Evolutionary conservation across 1,140 invertebrate species (phyloP).

Genomic region (Caenorhabditis briggsae): DNA sequence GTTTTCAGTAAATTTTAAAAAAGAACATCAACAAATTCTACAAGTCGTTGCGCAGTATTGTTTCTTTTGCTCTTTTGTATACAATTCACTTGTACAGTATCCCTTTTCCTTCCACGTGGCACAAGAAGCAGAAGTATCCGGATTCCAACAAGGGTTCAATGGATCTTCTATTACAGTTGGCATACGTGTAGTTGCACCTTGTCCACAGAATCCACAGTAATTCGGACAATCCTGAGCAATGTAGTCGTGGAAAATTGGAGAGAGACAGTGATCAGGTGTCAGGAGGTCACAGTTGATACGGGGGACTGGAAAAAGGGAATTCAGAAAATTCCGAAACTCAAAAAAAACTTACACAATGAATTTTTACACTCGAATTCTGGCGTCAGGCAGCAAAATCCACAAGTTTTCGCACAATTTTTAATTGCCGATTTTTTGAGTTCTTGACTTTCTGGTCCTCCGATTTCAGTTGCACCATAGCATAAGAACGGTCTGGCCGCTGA

Average conservation of each 20-base stretch:
- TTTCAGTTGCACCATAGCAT: too few relatives aligned
- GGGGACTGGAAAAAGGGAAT: conserved; percentile 25
- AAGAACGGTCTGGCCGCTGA: too few relatives aligned
- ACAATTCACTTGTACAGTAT: conserved; percentile 27
- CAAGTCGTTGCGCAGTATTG: conserved; percentile 32
- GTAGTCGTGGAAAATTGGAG: neutral
- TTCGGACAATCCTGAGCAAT: conserved; percentile 43
- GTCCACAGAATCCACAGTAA: conserved; percentile 31
- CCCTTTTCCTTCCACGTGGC: conserved; percentile 7
- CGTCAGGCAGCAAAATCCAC: conserved; percentile 53
- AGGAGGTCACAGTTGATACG: neutral
- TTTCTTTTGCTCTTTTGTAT: neutral
- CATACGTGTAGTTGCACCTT: too few relatives aligned
- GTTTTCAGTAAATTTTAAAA: too few relatives aligned
- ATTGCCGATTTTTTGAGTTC: neutral
- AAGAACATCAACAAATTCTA: conserved; percentile 28
- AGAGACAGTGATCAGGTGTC: neutral
- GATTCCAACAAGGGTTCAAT: neutral
- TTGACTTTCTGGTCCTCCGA: too few relatives aligned
- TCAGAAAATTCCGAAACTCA: neutral
- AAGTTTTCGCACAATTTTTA: conserved; percentile 43
- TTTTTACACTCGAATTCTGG: conserved; percentile 29
- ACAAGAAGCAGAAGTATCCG: neutral
- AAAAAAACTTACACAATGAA: neutral
- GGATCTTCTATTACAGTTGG: neutral